These are phyloP conservation scores for Olivierus martensii DNA, from an alignment of 1,140 invertebrate genomes.

Conservation along the genomic window DNA sequence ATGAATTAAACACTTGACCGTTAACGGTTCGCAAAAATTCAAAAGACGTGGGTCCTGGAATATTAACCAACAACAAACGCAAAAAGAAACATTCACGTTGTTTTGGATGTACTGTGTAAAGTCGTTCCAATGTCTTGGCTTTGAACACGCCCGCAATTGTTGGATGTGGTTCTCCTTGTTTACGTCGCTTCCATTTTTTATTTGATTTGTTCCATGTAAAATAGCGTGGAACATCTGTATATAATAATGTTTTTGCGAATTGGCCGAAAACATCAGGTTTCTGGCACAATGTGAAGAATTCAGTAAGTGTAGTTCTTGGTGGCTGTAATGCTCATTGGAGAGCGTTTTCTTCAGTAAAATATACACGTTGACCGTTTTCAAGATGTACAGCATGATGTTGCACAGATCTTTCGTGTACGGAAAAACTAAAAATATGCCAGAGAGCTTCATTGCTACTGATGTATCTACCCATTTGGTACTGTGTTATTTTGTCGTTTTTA, in stretches of 20 bases:
- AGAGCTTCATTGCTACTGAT: slow-evolving; percentile 20
- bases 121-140: slow-evolving; percentile 19
- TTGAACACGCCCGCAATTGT: slow-evolving; percentile 15
- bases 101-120: slow-evolving; percentile 30
- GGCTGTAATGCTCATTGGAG: not conserved
- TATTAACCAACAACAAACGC: not conserved
- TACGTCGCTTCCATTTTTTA: not conserved
- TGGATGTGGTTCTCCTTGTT: slow-evolving; percentile 10
- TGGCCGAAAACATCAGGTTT: not conserved
- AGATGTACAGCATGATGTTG: slow-evolving; percentile 21
- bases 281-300: slow-evolving; percentile 9
- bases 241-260: slow-evolving; percentile 2
- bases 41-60: not conserved
- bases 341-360: slow-evolving; percentile 4
- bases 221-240: not conserved
- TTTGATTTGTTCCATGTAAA: not conserved
- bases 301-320: slow-evolving; percentile 13
- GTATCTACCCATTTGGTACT: slow-evolving; percentile 19
- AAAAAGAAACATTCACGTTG: slow-evolving; percentile 23
- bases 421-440: slow-evolving; percentile 20
- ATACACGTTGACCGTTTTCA: slow-evolving; percentile 21
- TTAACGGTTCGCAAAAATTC: not conserved
- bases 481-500: slow-evolving; percentile 21
- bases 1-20: slow-evolving; percentile 1
- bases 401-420: slow-evolving; percentile 20